Conservation (phyloP, 53 echinoderm and acorn worm genomes). For the Patiria pectinifera region DNA sequence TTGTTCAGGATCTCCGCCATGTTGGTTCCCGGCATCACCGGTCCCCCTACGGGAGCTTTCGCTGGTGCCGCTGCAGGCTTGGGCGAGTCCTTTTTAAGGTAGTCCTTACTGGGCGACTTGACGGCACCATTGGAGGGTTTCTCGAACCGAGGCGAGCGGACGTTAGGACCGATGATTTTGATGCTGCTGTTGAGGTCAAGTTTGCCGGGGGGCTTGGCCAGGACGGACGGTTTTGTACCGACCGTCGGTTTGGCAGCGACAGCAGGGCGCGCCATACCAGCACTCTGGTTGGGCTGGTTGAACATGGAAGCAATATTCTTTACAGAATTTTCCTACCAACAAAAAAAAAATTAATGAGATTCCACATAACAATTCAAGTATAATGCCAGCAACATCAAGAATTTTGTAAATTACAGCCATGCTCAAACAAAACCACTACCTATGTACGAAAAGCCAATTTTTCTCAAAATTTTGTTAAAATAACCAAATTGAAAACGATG, state of each 20-base stretch:
- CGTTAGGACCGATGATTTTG: constrained; percentile 12
- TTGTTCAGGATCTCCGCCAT: constrained; percentile 37
- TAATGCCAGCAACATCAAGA: neutral
- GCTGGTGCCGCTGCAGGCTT: neutral
- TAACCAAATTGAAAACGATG: neutral
- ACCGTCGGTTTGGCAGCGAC: constrained; percentile 31
- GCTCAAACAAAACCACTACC: neutral
- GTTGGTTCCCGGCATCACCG: constrained; percentile 27
- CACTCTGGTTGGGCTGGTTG: constrained; percentile 5
- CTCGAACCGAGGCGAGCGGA: constrained; percentile 16
- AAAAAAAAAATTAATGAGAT: neutral
- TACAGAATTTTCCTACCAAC: constrained; percentile 41
- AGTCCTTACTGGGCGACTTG: constrained; percentile 22
- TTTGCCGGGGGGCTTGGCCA: constrained; percentile 38
- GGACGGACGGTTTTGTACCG: neutral
- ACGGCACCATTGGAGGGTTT: constrained; percentile 25
- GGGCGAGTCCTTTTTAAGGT: neutral
- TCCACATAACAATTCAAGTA: neutral
- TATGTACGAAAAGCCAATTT: neutral
- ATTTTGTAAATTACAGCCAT: neutral
- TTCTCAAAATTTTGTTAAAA: neutral
- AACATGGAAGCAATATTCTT: constrained; percentile 59
- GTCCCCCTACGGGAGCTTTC: constrained; percentile 11
- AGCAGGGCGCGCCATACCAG: neutral
- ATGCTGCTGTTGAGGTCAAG: constrained; percentile 31